Base-by-base conservation (phyloP, 2,113 vertebrate species). In the Helogale parvula region DNA sequence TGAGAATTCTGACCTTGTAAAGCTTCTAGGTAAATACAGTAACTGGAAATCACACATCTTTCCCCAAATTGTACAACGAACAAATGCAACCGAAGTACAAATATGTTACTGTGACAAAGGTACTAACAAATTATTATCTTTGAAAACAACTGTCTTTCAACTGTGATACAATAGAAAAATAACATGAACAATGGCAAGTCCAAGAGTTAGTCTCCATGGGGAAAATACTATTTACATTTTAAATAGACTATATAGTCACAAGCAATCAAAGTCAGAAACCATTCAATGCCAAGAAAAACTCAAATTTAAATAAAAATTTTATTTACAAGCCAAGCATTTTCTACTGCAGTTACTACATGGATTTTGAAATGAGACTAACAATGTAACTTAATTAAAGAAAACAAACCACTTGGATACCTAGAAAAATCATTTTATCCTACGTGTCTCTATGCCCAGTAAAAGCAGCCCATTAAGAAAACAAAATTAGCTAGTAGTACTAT, bases 401-500 rank as follows among this genome's bases (percentile, higher is more conserved):
- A 97, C 0, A 84, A 93, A 52, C 54, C 72, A 91, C 83, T 83
- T 87, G 80, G 82, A 96, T 93, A 93, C 45, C 76, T 97, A 68
- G 33, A 90, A 96, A 93, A 93, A 63, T 77, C 21, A 96, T 10
- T 98, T 96, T 97, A 97, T 98, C 96, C 86, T 93, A 97, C 98
- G 90, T 94, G 96, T 81, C 92, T 95, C 79, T 97, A 94, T 5
- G 17, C 3, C 79, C 71, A 98, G 93, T 2, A 33, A 93, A 52
- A 93, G 50, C 95, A 33, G 45, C 4, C 68, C 96, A 60, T 50
- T 60, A 90, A 85, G 29, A 88, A 95, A 93, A 77, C 11, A 76
- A 33, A 92, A 90, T 88, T 90, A 92, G 66, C 52, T 31, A 88
- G 38, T 79, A 54, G 21, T 88, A 77, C 60, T 81, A 71, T 13